Evolutionary conservation across 2,113 vertebrate species (phyloP).

Genomic region (Lamprologus ornatipinnis): DNA sequence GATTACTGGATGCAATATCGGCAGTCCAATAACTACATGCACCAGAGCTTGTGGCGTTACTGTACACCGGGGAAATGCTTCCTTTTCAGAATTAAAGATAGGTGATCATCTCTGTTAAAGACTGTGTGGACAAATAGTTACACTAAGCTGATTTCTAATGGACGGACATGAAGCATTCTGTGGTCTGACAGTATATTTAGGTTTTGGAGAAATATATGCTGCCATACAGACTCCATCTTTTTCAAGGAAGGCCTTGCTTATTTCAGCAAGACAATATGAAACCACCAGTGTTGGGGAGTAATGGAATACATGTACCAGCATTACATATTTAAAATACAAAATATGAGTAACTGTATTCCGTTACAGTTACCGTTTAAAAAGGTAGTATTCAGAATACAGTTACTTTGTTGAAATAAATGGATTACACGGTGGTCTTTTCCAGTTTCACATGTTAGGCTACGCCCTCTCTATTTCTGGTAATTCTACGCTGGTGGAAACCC

Average conservation of each 20-base stretch:
- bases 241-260: not conserved
- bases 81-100: not conserved
- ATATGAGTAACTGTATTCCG: not conserved
- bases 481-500: not conserved
- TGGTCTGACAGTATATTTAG: not conserved
- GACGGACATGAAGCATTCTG: not conserved
- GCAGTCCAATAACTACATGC: constrained; percentile 69
- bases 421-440: not conserved
- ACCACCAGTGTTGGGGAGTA: not conserved
- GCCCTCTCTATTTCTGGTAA: not conserved
- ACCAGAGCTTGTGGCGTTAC: constrained; percentile 70
- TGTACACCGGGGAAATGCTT: constrained; percentile 68
- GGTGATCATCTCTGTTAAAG: not conserved
- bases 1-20: constrained; percentile 75
- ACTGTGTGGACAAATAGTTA: not conserved
- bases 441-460: not conserved
- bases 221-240: not conserved
- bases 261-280: not conserved
- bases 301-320: not conserved
- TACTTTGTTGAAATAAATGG: not conserved
- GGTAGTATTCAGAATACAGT: not conserved
- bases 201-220: not conserved
- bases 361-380: too few relatives aligned
- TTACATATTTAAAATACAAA: not conserved
- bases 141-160: not conserved